phyloP scores from a whole-genome alignment of 2,113 vertebrate genomes.

The Lucifuga dentata region DNA sequence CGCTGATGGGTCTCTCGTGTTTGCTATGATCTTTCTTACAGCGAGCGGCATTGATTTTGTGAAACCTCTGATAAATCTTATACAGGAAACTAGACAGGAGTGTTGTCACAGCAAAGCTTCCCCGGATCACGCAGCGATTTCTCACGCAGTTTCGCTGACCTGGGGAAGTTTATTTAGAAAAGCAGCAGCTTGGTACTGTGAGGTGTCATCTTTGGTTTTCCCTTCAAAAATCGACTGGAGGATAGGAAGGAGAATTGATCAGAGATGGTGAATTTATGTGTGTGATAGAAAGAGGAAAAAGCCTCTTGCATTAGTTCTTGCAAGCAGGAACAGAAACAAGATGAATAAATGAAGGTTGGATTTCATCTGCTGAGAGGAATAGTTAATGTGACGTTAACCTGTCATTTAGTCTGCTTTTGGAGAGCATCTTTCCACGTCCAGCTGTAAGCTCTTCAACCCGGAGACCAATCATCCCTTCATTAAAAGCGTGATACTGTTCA shows the following conservation, averaged over 20 bases:
- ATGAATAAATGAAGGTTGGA: constrained; percentile 7
- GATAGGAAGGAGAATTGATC: background rate
- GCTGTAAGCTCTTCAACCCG: constrained; percentile 52
- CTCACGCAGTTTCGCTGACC: constrained; percentile 70
- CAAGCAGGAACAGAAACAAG: constrained; percentile 4
- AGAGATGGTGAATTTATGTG: background rate
- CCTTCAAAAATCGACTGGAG: constrained; percentile 22
- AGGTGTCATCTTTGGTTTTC: constrained; percentile 56
- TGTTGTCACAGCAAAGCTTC: constrained; percentile 80
- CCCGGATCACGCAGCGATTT: constrained; percentile 73
- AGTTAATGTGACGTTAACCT: constrained; percentile 68
- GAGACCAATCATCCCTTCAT: background rate
- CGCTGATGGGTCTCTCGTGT: constrained; percentile 77
- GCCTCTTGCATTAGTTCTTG: background rate
- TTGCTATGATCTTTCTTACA: constrained; percentile 77
- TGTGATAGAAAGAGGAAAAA: background rate
- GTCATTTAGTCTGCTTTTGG: constrained; percentile 66
- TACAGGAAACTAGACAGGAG: constrained; percentile 73
- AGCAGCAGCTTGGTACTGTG: constrained; percentile 33
- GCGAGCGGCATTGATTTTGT: constrained; percentile 80
- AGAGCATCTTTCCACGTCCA: constrained; percentile 62
- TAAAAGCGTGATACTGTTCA: constrained; percentile 43
- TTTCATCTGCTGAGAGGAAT: constrained; percentile 28
- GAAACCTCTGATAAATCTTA: constrained; percentile 79
- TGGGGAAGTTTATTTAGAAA: constrained; percentile 73